Evolutionary conservation across 2,113 vertebrate species (phyloP).

Genomic region (Perca flavescens): DNA sequence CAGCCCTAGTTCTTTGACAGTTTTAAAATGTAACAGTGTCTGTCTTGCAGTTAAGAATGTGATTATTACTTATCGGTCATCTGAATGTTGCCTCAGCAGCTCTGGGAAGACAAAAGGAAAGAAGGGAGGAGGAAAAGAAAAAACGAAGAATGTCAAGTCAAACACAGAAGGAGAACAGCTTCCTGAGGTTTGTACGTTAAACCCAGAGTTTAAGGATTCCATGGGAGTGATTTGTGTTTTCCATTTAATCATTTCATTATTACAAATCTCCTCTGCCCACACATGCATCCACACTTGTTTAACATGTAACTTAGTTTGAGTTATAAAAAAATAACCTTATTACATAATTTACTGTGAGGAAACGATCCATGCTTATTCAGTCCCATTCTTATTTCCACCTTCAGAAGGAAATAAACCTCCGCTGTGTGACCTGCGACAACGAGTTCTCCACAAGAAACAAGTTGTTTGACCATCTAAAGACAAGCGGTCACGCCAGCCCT

Average conservation of each 20-base stretch:
- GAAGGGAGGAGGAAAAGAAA: conserved; percentile 88
- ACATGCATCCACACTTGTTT: neutral
- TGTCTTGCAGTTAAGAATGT: neutral
- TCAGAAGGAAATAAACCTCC: conserved; percentile 85
- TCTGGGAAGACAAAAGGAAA: conserved; percentile 88
- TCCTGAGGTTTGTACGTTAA: conserved; percentile 77
- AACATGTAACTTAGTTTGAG: neutral
- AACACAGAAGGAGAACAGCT: conserved; percentile 76
- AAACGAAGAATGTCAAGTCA: conserved; percentile 81
- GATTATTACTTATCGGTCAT: neutral
- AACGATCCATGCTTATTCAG: neutral
- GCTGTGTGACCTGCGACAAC: conserved; percentile 88
- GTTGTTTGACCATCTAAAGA: conserved; percentile 94
- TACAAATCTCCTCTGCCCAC: neutral
- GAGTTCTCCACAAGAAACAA: conserved; percentile 95
- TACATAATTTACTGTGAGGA: neutral
- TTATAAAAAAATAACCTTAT: neutral
- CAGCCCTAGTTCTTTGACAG: neutral
- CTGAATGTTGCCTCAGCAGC: conserved; percentile 68
- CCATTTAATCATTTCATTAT: neutral
- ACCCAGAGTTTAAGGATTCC: neutral
- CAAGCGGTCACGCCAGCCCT: conserved; percentile 89
- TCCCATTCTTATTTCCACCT: neutral
- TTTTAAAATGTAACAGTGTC: neutral
- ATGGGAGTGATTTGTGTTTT: neutral